Evolutionary conservation across 1,140 invertebrate species (phyloP).

Genomic region (Pomacea maculata): DNA sequence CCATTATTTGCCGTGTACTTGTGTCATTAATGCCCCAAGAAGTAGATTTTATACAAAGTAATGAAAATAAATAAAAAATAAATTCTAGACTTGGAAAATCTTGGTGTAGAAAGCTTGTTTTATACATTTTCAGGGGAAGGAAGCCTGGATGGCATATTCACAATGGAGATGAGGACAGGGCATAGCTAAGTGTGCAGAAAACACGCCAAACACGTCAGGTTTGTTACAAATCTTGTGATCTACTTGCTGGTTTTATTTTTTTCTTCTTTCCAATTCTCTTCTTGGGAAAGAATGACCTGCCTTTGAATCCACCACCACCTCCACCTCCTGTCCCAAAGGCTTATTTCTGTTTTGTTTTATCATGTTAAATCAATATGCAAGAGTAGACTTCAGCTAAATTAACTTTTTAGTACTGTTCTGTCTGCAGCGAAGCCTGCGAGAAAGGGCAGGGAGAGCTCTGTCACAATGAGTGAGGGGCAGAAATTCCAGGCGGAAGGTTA

Average conservation of each 20-base stretch:
- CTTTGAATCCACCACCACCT: not conserved
- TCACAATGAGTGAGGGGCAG: slow-evolving; percentile 37
- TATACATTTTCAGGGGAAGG: too few relatives aligned
- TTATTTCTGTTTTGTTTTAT: not conserved
- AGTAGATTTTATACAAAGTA: too few relatives aligned
- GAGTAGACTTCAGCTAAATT: not conserved
- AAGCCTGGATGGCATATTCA: too few relatives aligned
- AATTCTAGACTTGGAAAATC: too few relatives aligned
- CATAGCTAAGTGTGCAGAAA: too few relatives aligned
- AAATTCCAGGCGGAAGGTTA: slow-evolving; percentile 52
- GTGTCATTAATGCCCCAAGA: too few relatives aligned
- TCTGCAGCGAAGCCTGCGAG: not conserved
- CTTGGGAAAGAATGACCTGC: not conserved
- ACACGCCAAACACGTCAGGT: too few relatives aligned
- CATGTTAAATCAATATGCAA: not conserved
- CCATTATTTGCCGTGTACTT: too few relatives aligned
- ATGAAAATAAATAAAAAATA: too few relatives aligned
- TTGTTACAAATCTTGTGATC: not conserved
- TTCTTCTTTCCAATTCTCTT: not conserved
- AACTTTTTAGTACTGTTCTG: not conserved
- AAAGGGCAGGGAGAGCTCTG: not conserved
- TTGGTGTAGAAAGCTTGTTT: too few relatives aligned
- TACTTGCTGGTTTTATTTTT: not conserved
- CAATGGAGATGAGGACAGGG: too few relatives aligned
- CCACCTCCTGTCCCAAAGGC: not conserved